Evolutionary conservation across 2,113 vertebrate genomes (phyloP).

Genomic region (Penelope pileata): DNA sequence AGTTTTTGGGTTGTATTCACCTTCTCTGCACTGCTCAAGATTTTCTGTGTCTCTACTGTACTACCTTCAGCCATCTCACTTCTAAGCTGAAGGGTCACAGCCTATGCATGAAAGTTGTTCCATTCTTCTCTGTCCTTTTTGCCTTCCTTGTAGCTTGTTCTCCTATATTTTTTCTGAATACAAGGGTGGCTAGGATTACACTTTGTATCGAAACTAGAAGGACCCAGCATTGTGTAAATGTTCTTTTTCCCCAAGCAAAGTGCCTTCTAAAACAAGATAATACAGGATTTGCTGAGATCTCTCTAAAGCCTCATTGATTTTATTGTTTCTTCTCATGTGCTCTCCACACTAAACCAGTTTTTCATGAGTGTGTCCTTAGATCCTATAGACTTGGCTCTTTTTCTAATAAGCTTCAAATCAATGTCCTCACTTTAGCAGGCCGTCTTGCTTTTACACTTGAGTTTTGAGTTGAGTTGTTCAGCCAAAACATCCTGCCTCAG

Average conservation of each 20-base stretch:
- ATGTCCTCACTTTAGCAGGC: not conserved
- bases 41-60: not conserved
- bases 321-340: not conserved
- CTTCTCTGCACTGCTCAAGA: not conserved
- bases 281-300: not conserved
- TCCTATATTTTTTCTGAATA: not conserved
- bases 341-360: not conserved
- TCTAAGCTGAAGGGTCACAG: not conserved
- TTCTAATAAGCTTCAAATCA: constrained; percentile 24
- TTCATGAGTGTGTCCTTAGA: not conserved
- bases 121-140: not conserved
- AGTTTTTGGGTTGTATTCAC: constrained; percentile 30
- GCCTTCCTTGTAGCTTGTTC: not conserved
- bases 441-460: constrained; percentile 4
- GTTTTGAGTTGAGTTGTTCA: constrained; percentile 20
- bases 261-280: not conserved
- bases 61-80: not conserved
- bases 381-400: not conserved
- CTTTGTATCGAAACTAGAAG: not conserved
- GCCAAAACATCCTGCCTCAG: constrained; percentile 18
- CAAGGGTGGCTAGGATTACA: not conserved
- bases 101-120: not conserved
- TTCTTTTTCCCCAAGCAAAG: not conserved
- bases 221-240: not conserved
- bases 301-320: constrained; percentile 30